phyloP scores from a whole-genome alignment of 2,797 vertebrate species.

The Neomorphus geoffroyi region DNA sequence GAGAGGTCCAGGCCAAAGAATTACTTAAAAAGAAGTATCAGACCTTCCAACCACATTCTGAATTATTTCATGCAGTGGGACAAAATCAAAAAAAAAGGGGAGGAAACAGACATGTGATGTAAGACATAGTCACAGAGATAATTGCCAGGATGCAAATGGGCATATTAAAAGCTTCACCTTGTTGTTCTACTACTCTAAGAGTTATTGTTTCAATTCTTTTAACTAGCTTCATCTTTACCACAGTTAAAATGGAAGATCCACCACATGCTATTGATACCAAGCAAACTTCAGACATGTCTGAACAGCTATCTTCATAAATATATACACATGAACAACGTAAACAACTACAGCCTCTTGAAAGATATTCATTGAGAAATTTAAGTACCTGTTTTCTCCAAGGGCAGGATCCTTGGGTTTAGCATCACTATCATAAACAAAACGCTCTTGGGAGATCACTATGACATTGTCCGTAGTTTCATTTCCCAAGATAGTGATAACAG shows the following conservation, averaged over 20 bases:
- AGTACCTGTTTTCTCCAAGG: conserved; percentile 85
- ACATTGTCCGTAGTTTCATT: conserved; percentile 86
- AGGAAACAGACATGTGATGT: neutral
- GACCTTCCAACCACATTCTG: neutral
- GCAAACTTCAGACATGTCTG: neutral
- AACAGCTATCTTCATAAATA: neutral
- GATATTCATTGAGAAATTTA: neutral
- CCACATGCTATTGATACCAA: neutral
- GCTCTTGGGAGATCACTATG: conserved; percentile 89
- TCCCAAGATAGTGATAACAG: conserved; percentile 91
- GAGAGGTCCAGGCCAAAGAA: neutral
- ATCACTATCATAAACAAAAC: conserved; percentile 91
- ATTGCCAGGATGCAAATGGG: neutral
- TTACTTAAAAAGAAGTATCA: neutral
- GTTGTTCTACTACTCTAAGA: neutral
- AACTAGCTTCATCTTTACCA: neutral
- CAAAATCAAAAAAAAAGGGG: neutral
- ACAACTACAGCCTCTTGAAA: neutral
- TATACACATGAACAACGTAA: neutral
- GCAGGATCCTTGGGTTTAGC: conserved; percentile 75
- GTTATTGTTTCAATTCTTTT: neutral
- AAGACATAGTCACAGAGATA: neutral
- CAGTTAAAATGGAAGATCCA: neutral
- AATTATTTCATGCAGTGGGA: neutral
- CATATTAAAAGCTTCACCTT: neutral